Conservation (phyloP, 2,888 invertebrate species). For the Tethea ocularis region DNA sequence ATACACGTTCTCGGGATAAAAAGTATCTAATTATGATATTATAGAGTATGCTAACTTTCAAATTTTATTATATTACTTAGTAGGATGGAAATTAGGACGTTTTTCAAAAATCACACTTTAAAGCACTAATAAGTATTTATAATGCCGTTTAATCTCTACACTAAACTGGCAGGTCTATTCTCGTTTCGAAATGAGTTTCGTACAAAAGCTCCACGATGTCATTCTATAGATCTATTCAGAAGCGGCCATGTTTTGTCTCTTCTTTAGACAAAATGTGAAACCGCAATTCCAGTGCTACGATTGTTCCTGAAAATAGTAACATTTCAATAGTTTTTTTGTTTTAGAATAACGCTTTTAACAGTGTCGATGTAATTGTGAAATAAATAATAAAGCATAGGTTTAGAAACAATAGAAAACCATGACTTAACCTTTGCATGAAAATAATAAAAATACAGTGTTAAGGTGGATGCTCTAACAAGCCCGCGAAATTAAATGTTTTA, state of each 20-base stretch:
- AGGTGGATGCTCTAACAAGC: no score
- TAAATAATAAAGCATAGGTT: no score
- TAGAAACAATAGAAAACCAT: no score
- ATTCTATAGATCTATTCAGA: conserved; percentile 38
- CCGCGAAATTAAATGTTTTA: no score
- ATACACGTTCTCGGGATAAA: no score
- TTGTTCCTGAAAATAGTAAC: conserved; percentile 21
- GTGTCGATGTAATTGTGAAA: no score
- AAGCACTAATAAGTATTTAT: conserved; percentile 14
- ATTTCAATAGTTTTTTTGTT: conserved; percentile 10
- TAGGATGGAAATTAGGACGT: no score
- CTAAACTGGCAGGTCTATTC: conserved; percentile 28
- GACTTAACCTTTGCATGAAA: no score
- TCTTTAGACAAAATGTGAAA: conserved; percentile 29
- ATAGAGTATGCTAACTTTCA: no score
- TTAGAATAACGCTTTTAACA: neutral
- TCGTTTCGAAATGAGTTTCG: conserved; percentile 37
- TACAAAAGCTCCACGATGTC: conserved; percentile 42
- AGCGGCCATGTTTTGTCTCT: conserved; percentile 39
- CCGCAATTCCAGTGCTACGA: conserved; percentile 17
- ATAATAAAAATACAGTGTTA: no score
- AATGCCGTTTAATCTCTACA: conserved; percentile 30
- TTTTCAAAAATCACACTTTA: conserved; percentile 12
- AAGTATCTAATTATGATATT: no score
- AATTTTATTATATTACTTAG: no score